Base-by-base conservation (phyloP, 2,113 vertebrate genomes). In the Xiphias gladius region DNA sequence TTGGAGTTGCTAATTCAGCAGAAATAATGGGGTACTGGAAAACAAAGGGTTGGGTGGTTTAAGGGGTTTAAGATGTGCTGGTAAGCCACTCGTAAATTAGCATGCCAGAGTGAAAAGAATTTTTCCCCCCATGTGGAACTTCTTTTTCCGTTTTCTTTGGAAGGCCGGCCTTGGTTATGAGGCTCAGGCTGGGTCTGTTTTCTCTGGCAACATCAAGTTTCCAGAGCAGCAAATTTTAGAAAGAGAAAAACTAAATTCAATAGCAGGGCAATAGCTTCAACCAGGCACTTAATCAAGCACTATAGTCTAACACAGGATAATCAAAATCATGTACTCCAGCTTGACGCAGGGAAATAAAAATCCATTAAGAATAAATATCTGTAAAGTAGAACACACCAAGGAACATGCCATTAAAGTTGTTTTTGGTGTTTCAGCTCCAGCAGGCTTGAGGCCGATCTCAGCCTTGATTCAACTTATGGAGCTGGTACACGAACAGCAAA, bases 61-160 rank as follows among this genome's bases (percentile, higher is more conserved):
- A 85, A 96, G 94, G 95, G 95, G 90, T 95, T 97, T 96, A 96
- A 97, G 94, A 97, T 95, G 95, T 96, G 96, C 97, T 96, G 96
- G 95, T 96, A 96, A 97, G 95, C 93, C 95, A 96, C 95, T 97
- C 95, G 94, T 97, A 97, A 98, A 97, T 98, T 96, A 97, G 94
- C 93, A 94, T 94, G 95, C 95, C 94, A 91, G 89, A 95, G 94
- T 90, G 96, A 94, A 92, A 94, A 96, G 93, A 88, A 95, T 95
- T 95, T 94, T 94, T 57, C 81, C 88, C 87, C 92, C 87, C 85
- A 95, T 96, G 93, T 95, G 94, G 96, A 96, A 95, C 96, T 93
- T 78, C 79, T 69, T 84, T 50, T 66, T 12, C 65, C 73, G 64
- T 90, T 89, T 92, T 86, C 72, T 83, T 87, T 86, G 89, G 91